Conservation (phyloP, 2,797 vertebrate genomes). For the Phataginus tetradactyla region DNA sequence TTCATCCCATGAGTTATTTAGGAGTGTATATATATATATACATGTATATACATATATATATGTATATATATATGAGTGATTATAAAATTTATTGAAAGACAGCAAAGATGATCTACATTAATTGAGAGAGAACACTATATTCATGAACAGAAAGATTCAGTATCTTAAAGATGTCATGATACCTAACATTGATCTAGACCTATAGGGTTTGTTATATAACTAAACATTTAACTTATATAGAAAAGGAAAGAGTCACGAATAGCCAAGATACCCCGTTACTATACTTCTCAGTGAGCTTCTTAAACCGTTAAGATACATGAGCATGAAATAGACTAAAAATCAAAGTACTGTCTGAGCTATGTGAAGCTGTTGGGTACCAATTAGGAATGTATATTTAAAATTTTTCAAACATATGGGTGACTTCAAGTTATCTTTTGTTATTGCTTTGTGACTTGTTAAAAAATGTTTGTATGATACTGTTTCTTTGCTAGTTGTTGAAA, state of each 20-base stretch:
- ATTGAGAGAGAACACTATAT: not conserved
- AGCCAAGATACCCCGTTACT: not conserved
- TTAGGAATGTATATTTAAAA: too few species aligned
- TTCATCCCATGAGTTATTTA: not conserved
- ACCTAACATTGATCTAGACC: not conserved
- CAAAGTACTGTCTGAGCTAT: not conserved
- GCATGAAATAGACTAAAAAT: not conserved
- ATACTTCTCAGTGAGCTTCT: not conserved
- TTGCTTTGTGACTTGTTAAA: not conserved
- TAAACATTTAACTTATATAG: not conserved
- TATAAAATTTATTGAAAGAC: not conserved
- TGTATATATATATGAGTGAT: not conserved
- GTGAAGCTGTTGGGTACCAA: not conserved
- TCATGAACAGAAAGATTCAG: not conserved
- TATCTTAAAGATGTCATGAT: not conserved
- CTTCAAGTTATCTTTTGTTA: slow-evolving; percentile 13
- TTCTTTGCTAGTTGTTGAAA: slow-evolving; percentile 32
- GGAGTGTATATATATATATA: not conserved
- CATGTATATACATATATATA: not conserved
- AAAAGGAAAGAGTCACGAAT: not conserved
- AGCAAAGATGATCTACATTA: not conserved
- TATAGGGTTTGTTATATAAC: not conserved
- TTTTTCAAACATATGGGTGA: not conserved
- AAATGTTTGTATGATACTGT: not conserved
- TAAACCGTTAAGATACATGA: not conserved